These are phyloP conservation scores for Oenanthe oenanthe DNA, from an alignment of 2,113 vertebrate species.

Conservation along the genomic window DNA sequence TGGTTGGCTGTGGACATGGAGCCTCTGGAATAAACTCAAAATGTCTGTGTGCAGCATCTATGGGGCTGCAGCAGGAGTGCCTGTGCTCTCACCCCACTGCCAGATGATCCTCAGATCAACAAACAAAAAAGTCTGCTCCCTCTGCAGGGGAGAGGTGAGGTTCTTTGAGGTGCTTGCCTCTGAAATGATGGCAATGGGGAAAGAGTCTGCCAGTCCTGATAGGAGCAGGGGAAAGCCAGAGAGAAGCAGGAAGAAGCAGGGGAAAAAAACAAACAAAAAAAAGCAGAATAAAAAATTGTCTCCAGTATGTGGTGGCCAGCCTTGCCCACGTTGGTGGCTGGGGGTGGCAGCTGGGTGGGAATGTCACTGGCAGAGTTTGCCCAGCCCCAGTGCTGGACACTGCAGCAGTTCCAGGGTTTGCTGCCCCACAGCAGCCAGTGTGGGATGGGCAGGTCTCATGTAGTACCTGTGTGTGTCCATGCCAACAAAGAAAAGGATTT, in stretches of 20 bases:
- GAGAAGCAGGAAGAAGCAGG: background rate
- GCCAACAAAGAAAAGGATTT: background rate
- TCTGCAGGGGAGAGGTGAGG: background rate
- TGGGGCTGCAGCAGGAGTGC: background rate
- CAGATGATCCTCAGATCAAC: background rate
- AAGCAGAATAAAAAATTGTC: background rate
- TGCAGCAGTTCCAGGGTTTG: background rate
- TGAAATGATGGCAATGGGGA: background rate
- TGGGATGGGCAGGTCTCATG: background rate
- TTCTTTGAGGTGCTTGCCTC: background rate
- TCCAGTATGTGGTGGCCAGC: background rate
- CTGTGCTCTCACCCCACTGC: too few species aligned
- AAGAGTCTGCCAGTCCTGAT: background rate
- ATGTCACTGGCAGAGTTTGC: fast-evolving
- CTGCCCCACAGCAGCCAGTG: fast-evolving
- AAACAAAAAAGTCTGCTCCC: background rate
- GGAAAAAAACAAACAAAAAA: background rate
- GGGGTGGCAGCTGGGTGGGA: background rate
- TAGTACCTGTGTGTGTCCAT: background rate
- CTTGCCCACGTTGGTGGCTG: background rate
- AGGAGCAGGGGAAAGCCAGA: background rate
- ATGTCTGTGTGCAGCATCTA: background rate
- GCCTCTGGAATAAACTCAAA: background rate
- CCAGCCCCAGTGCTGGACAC: background rate
- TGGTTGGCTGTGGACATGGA: fast-evolving